Evolutionary conservation across 23 tunicate genomes (phyloP).

Genomic region (Diplosoma virens): DNA sequence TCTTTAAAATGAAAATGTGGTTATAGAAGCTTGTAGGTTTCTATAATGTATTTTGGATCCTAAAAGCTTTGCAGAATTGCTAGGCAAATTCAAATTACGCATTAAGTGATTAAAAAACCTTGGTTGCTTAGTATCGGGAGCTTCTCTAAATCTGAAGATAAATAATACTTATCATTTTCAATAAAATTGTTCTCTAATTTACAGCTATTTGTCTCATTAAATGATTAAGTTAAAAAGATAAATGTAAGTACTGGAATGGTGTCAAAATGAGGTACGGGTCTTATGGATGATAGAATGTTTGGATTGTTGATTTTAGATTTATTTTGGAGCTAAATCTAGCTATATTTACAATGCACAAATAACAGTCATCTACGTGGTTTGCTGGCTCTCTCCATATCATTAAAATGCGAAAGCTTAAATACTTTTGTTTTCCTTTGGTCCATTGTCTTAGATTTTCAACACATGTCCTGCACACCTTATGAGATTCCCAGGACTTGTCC

Average conservation of each 20-base stretch:
- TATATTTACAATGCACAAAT: not conserved
- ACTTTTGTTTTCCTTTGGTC: too few species aligned
- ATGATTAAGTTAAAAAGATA: not conserved
- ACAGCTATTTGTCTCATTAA: not conserved
- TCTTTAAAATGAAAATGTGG: not conserved
- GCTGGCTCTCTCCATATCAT: not conserved
- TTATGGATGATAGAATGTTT: not conserved
- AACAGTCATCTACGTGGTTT: not conserved
- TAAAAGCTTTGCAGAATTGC: not conserved
- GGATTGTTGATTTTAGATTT: not conserved
- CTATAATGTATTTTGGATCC: not conserved
- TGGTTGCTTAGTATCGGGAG: not conserved
- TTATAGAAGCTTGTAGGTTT: not conserved
- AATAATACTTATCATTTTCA: too few species aligned
- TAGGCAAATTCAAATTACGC: not conserved
- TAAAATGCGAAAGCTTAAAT: not conserved
- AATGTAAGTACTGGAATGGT: not conserved
- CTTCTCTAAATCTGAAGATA: too few species aligned
- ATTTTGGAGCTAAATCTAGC: not conserved
- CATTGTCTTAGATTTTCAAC: too few species aligned
- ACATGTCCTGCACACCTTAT: too few species aligned
- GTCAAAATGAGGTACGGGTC: not conserved
- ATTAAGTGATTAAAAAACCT: not conserved
- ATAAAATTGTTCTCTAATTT: not conserved
- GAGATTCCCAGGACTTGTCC: not conserved